Evolutionary conservation across 2,888 invertebrate genomes (phyloP).

Genomic region (Patella caerulea): DNA sequence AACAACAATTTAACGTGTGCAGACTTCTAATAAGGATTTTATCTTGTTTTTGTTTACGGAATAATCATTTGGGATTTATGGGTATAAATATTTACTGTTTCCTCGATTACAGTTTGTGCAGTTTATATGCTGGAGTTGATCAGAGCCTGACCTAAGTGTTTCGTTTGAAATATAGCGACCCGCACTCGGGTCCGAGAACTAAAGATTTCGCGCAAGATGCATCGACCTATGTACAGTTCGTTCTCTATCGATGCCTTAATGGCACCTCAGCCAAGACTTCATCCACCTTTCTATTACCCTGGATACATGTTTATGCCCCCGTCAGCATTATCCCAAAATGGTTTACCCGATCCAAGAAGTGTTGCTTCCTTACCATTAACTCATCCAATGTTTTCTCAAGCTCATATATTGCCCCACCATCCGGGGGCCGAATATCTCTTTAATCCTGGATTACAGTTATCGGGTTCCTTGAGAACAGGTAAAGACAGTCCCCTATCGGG

Average conservation of each 20-base stretch:
- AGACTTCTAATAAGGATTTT: too few relatives aligned
- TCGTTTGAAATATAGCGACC: too few relatives aligned
- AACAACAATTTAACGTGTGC: too few relatives aligned
- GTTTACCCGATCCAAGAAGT: conserved; percentile 23
- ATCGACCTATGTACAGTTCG: conserved; percentile 45
- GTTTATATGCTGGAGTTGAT: too few relatives aligned
- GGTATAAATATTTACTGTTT: too few relatives aligned
- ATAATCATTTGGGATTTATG: too few relatives aligned
- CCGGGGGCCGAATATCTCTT: not conserved
- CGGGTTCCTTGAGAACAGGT: not conserved
- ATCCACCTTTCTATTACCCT: conserved; percentile 47
- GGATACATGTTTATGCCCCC: conserved; percentile 52
- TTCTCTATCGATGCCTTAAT: conserved; percentile 59
- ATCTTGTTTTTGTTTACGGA: too few relatives aligned
- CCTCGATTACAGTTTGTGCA: too few relatives aligned
- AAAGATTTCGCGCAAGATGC: conserved; percentile 32
- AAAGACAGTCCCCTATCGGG: not conserved
- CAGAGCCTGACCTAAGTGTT: too few relatives aligned
- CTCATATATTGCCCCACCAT: conserved; percentile 15
- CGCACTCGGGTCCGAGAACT: too few relatives aligned
- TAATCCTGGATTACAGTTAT: not conserved
- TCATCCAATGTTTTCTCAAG: conserved; percentile 21
- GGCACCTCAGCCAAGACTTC: conserved; percentile 41
- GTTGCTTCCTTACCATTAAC: conserved; percentile 15
- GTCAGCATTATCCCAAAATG: conserved; percentile 24